phyloP scores from a whole-genome alignment of 2,797 vertebrate genomes.

The Pteronotus mesoamericanus region DNA sequence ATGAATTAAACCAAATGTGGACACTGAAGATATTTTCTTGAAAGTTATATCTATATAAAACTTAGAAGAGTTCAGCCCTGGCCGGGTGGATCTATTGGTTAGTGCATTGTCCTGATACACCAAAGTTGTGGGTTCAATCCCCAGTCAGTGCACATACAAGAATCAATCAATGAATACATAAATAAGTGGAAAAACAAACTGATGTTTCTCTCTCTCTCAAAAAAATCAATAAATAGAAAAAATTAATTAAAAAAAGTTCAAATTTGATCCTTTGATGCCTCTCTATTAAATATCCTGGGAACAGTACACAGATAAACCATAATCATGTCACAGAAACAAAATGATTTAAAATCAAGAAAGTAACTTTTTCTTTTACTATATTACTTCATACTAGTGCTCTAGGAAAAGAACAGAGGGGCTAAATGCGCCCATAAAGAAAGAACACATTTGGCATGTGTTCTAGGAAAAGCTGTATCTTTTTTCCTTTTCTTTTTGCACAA shows the following conservation, averaged over 20 bases:
- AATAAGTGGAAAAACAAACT: background rate
- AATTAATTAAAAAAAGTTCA: background rate
- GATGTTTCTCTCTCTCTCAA: background rate
- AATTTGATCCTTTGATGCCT: background rate
- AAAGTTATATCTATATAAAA: background rate
- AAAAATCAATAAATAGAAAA: background rate
- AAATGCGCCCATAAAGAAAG: background rate
- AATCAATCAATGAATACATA: background rate
- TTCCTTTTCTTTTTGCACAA: background rate
- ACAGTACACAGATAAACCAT: background rate
- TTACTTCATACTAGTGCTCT: background rate
- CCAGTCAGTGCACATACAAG: background rate
- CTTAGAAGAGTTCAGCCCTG: background rate
- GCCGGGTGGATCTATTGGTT: background rate
- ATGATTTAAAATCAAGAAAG: background rate
- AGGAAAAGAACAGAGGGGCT: background rate
- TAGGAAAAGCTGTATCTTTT: background rate
- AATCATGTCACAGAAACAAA: background rate
- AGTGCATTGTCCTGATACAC: background rate
- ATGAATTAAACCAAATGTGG: background rate
- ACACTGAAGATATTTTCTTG: background rate
- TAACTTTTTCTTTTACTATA: background rate
- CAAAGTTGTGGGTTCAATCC: background rate
- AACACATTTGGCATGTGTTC: background rate
- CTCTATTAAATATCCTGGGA: background rate